Evolutionary conservation across 1,140 invertebrate genomes (phyloP), one percentile per base, ranked within the genome.

Genomic region (Theocolax elegans): DNA sequence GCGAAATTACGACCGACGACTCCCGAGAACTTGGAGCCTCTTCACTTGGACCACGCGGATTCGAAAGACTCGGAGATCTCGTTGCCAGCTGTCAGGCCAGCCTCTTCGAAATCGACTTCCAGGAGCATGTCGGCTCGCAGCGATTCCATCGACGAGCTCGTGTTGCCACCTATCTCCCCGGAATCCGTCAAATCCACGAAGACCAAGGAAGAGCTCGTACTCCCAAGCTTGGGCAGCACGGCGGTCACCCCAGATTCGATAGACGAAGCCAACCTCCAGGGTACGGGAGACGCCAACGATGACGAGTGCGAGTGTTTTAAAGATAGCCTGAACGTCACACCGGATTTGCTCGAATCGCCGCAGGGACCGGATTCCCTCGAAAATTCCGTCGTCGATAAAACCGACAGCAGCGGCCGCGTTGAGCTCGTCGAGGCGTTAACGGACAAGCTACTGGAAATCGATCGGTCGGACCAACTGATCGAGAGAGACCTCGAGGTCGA

Each of bases 161-260:
- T 77, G 1, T 48, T 86, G 10, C 84, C 84, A 0, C 72, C 78
- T 0, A 86, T 86, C 12, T 83, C 81, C 9, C 78, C 78, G 19
- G 83, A 83, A 25, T 72, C 74, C 0, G 68, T 60, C 0, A 83
- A 76, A 67, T 75, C 73, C 4, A 19, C 63, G 0, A 83, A 80
- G 53, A 29, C 66, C 1, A 72, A 42, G 21, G 79, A 77, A 2
- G 70, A 78, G 3, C 10, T 85, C 1, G 73, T 74, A 2, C 75
- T 85, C 8, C 84, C 84, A 0, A 49, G 74, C 10, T 53, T 85
- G 6, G 48, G 46, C 0, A 78, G 69, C 7, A 53, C 49, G 4
- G 67, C 73, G 0, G 12, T 64, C 8, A 72, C 49, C 7, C 38
- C 64, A 1, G 74, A 72, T 46, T n/a, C n/a, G n/a, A n/a, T n/a